Conservation (phyloP, 2,113 vertebrate genomes). For the Jacana jacana region DNA sequence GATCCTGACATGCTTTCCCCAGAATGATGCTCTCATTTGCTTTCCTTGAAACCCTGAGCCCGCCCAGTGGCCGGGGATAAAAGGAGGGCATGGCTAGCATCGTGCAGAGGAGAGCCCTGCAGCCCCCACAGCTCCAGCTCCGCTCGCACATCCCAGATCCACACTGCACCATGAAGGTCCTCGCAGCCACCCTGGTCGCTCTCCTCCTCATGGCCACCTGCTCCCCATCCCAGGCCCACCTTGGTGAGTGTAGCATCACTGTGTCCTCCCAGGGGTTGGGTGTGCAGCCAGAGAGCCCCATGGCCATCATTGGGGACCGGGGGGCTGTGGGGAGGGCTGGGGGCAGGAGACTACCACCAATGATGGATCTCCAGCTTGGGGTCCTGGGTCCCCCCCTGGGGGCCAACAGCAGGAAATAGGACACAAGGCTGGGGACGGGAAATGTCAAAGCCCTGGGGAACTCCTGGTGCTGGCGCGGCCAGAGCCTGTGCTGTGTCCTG, state of each 20-base stretch:
- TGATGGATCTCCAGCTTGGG: neutral
- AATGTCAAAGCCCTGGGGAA: neutral
- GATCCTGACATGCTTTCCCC: neutral
- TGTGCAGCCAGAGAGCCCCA: neutral
- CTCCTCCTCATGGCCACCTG: neutral
- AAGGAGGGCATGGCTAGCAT: neutral
- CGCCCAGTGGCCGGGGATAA: neutral
- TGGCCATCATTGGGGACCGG: accelerated
- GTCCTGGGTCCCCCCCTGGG: neutral
- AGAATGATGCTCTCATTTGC: neutral
- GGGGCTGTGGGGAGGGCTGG: neutral
- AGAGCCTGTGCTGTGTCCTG: neutral
- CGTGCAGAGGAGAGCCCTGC: neutral
- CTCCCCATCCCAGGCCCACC: neutral
- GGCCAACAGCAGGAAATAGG: neutral
- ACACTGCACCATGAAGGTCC: neutral
- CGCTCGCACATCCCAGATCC: neutral
- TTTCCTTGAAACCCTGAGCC: neutral
- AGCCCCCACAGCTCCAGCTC: neutral
- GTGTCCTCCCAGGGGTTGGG: accelerated
- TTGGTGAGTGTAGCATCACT: accelerated
- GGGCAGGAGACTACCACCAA: neutral
- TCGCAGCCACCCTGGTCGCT: neutral
- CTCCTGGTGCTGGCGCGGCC: neutral
- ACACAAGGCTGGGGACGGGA: neutral